phyloP scores from a whole-genome alignment of 2,888 invertebrate species.

The Eupithecia subfuscata region DNA sequence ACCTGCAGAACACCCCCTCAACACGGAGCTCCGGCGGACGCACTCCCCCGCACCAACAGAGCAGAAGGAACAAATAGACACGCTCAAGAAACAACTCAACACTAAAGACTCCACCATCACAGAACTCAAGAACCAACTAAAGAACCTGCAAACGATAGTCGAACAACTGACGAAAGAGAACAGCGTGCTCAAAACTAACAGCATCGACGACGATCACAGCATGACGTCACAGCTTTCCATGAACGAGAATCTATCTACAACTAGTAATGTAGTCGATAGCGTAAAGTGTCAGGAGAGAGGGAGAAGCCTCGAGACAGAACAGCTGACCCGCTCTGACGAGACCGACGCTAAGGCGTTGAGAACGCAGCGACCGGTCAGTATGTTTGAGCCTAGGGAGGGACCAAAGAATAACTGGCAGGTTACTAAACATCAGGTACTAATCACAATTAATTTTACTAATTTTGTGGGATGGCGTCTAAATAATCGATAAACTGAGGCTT shows the following conservation, averaged over 20 bases:
- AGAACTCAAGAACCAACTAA: slow-evolving; percentile 86
- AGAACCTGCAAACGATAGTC: slow-evolving; percentile 86
- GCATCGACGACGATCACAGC: slow-evolving; percentile 75
- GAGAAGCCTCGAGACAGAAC: slow-evolving; percentile 74
- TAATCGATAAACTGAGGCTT: not conserved
- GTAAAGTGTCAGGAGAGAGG: slow-evolving; percentile 67
- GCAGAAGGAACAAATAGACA: slow-evolving; percentile 64
- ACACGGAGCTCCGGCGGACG: slow-evolving; percentile 49
- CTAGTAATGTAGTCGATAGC: slow-evolving; percentile 54
- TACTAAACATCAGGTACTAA: slow-evolving; percentile 84
- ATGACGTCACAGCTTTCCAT: slow-evolving; percentile 72
- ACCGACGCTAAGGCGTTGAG: slow-evolving; percentile 75
- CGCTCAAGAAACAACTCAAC: slow-evolving; percentile 82
- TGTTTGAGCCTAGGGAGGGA: slow-evolving; percentile 93
- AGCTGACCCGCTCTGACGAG: slow-evolving; percentile 73
- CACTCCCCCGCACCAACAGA: slow-evolving; percentile 54
- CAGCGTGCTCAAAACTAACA: slow-evolving; percentile 87
- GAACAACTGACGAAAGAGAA: slow-evolving; percentile 92
- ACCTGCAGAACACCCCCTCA: slow-evolving; percentile 62
- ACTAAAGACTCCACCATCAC: slow-evolving; percentile 86
- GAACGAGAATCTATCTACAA: slow-evolving; percentile 55
- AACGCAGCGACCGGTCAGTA: slow-evolving; percentile 91
- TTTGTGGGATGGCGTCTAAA: slow-evolving; percentile 36
- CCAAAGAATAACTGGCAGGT: slow-evolving; percentile 85
- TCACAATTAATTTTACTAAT: slow-evolving; percentile 70